These are phyloP conservation scores for Antechinus stuartii DNA, from an alignment of 2,113 vertebrate genomes.

Conservation along the genomic window DNA sequence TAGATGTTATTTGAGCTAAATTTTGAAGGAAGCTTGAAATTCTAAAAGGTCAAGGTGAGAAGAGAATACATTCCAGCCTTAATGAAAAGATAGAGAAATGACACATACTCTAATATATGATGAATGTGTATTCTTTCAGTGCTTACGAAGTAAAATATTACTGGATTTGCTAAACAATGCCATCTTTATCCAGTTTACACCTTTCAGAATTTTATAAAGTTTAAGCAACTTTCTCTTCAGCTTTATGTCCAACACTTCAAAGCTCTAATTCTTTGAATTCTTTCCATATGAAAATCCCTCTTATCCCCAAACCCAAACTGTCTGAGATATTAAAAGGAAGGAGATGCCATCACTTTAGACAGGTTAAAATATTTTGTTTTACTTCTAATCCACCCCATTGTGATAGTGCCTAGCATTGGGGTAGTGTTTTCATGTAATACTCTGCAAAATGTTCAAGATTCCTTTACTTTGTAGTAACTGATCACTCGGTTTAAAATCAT, in stretches of 20 bases:
- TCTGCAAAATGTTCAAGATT: conserved; percentile 28
- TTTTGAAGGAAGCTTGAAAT: background rate
- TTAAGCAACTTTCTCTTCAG: background rate
- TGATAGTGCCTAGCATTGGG: background rate
- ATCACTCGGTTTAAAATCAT: conserved; percentile 22
- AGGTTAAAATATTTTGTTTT: conserved; percentile 13
- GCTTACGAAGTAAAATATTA: background rate
- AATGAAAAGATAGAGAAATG: background rate
- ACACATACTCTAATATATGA: background rate
- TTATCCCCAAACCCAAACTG: background rate
- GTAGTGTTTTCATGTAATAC: conserved; percentile 1
- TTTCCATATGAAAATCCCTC: conserved; percentile 12
- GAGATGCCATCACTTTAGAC: background rate
- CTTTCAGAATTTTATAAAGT: background rate
- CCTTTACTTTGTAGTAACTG: background rate
- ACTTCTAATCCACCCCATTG: background rate
- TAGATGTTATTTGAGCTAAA: background rate
- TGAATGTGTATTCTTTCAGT: background rate
- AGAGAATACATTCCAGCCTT: background rate
- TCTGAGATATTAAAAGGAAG: conserved; percentile 27
- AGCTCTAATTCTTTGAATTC: background rate
- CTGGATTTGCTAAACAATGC: background rate
- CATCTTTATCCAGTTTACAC: background rate
- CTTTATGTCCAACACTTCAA: background rate
- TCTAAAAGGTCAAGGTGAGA: background rate